Evolutionary conservation across 2,797 vertebrate genomes (phyloP), one percentile per base, ranked within the genome.

Genomic region (Acanthiza pusilla): DNA sequence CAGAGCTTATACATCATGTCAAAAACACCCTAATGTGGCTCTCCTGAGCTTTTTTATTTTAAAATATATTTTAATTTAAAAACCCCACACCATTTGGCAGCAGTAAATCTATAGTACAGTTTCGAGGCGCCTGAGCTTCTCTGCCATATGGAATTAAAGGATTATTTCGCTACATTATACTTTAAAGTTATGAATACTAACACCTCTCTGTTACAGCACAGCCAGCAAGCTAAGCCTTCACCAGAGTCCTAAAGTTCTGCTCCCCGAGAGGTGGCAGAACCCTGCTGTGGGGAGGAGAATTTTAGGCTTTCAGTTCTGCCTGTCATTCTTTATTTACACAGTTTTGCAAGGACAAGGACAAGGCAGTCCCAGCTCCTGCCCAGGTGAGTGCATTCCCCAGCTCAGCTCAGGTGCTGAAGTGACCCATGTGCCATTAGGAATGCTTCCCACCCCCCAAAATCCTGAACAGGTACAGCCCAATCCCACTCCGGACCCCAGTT

Each of bases 121-220:
- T 93, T 66, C 0, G 0, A 94, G 85, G 74, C 13, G 47, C 54
- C 81, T 68, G 60, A 88, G 50, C 70, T 94, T 94, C 81, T 75
- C 53, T 32, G 75, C 72, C 81, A 91, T 80, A 94, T 85, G 88
- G 94, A 96, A 96, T 95, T 92, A 93, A 89, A 93, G 91, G 88
- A 94, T 93, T 96, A 94, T 92, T 95, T 95, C 43, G 34, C 90
- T 93, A 91, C 75, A 66, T 83, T 95, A 42, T 95, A 91, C 83
- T 85, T 93, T 76, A n/a, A 80, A 93, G 75, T 65, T 60, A 89
- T 9, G 88, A 94, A 95, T 65, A 66, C 78, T 62, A 89, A 75
- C 85, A 65, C 61, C 75, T 89, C 67, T 90, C 42, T 61, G 26
- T 26, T 65, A 36, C 5, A 74, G 74, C 13, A 1, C 80, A 94